Base-by-base conservation (phyloP, 1,140 invertebrate genomes). In the Neodiprion virginianus region DNA sequence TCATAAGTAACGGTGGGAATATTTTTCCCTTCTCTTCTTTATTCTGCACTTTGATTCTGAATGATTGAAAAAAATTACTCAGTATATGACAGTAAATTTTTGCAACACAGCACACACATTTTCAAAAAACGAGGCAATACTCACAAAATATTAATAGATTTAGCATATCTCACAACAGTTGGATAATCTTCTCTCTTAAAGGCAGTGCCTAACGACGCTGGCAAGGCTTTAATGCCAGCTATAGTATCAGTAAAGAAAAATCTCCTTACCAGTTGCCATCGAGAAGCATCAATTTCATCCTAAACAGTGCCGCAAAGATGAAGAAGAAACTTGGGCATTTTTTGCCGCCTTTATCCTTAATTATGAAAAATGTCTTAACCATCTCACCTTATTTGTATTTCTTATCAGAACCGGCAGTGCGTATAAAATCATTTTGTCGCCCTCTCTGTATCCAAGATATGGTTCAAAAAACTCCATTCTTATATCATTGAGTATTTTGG, bases 211-310 rank as follows among this genome's bases (percentile, higher is more conserved):
- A 77, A 65, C 23, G 84, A 79, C 70, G 83, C 84, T 71, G 79
- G 68, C 40, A 84, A 74, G 10, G 78, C 76, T 73, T 70, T 78
- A 70, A 85, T 85, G 71, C 90, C 89, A 78, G 87, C 90, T 11
- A 90, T 77, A 71, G 85, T 89, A 77, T 95, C 92, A 48, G 94
- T 87, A 3, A 94, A 77, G 80, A 95, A 94, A 82, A 95, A 94
- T 74, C 94, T 89, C 72, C 91, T 87, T 0, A 92, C 90, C 17
- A 95, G 80, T 75, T 92, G 89, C 91, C 92, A 92, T 65, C 91
- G 85, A 49, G 89, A 89, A 77, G 83, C 80, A 78, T 91, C 88
- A 49, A 84, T 80, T 9, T 81, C 83, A 83, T 89, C 74, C 69
- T 84, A 77, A 47, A 77, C 74, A 81, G 80, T 79, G 47, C 21